Conservation (phyloP, 2,797 vertebrate species). For the Brachymystax lenok region DNA sequence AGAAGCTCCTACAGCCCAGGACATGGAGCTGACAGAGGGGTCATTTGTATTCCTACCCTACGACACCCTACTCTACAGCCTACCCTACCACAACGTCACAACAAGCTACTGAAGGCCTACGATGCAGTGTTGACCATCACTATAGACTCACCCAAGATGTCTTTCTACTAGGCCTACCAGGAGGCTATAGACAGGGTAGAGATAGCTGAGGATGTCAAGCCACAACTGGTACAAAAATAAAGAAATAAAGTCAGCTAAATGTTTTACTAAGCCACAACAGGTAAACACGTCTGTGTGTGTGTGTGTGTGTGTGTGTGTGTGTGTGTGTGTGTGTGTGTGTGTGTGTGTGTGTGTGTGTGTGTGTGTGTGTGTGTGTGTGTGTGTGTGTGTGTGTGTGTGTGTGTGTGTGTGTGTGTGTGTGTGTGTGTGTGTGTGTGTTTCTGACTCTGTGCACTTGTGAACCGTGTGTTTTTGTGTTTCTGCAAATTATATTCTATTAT, state of each 20-base stretch:
- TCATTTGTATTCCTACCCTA: constrained; percentile 80
- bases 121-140: constrained; percentile 81
- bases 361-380: constrained; percentile 17
- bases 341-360: neutral
- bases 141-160: constrained; percentile 67
- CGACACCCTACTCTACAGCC: constrained; percentile 81
- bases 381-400: constrained; percentile 55
- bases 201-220: constrained; percentile 39
- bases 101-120: constrained; percentile 77
- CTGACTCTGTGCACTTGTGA: too few species aligned
- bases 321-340: neutral
- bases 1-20: constrained; percentile 75
- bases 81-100: constrained; percentile 73
- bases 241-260: neutral
- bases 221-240: neutral
- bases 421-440: neutral
- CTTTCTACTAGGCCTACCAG: constrained; percentile 76
- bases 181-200: constrained; percentile 74
- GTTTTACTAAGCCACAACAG: neutral
- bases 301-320: neutral
- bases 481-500: neutral
- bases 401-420: constrained; percentile 42
- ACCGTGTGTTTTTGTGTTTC: too few species aligned
- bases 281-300: constrained; percentile 42
- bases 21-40: constrained; percentile 79